Percentiles rank a stretch among this genome's conserved stretches.
Evolutionary conservation across 2,888 invertebrate genomes (phyloP).

Genomic region (Sphecodes monilicornis): DNA sequence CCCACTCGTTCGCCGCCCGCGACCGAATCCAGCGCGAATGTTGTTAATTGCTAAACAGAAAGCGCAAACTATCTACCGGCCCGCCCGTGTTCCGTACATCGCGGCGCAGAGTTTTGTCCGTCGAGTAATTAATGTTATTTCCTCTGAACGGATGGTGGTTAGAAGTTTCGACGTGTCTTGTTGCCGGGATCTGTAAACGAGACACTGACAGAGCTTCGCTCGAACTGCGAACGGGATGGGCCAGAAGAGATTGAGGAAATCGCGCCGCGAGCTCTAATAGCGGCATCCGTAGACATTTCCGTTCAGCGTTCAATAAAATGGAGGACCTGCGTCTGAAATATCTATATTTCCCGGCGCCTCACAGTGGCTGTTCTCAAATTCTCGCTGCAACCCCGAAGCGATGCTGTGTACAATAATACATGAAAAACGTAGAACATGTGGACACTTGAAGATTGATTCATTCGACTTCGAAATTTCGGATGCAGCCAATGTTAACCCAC

Average conservation of each 20-base stretch:
- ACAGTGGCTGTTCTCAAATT: not conserved
- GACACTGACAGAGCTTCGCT: constrained; percentile 18
- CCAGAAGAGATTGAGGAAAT: constrained; percentile 4
- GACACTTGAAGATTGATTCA: not conserved
- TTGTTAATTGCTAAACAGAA: constrained; percentile 66
- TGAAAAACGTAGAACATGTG: not conserved
- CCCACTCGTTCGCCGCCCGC: not conserved
- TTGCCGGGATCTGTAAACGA: constrained; percentile 33
- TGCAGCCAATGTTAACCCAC: not conserved
- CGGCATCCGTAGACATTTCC: constrained; percentile 11
- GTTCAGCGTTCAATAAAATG: not conserved
- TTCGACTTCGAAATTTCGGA: not conserved
- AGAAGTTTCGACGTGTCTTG: constrained; percentile 58
- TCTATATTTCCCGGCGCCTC: not conserved
- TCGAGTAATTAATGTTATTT: constrained; percentile 62
- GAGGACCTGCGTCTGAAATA: not conserved
- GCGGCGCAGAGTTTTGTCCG: constrained; percentile 49
- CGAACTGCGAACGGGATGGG: not conserved
- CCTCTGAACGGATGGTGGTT: constrained; percentile 25
- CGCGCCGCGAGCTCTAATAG: not conserved
- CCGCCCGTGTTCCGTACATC: not conserved
- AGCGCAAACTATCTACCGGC: constrained; percentile 57
- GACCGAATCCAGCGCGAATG: constrained; percentile 60
- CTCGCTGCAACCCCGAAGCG: not conserved
- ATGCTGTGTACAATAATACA: not conserved